Evolutionary conservation across 2,113 vertebrate species (phyloP).

Genomic region (Platichthys stellatus): DNA sequence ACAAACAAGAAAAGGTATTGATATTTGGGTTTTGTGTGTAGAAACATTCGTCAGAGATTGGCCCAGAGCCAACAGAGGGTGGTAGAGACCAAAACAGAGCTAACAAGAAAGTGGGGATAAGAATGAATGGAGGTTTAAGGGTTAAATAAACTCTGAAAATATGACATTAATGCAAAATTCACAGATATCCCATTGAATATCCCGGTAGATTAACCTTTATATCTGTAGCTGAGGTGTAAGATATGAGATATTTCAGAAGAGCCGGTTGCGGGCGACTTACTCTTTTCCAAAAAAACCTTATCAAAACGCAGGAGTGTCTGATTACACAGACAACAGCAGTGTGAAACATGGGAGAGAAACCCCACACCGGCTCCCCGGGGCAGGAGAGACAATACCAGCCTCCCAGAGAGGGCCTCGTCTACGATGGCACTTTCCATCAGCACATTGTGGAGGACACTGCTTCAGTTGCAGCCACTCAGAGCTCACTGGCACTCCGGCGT

Average conservation of each 20-base stretch:
- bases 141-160: neutral
- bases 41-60: too few relatives aligned
- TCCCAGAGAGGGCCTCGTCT: slow-evolving; percentile 43
- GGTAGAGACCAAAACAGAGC: neutral
- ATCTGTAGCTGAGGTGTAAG: slow-evolving; percentile 1
- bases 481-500: slow-evolving; percentile 17
- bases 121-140: neutral
- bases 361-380: slow-evolving; percentile 44
- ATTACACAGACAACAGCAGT: slow-evolving; percentile 63
- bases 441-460: slow-evolving; percentile 36
- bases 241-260: slow-evolving; percentile 34
- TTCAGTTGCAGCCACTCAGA: slow-evolving; percentile 37
- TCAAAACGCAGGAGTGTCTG: slow-evolving; percentile 51
- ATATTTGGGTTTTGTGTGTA: too few relatives aligned
- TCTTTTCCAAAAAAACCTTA: slow-evolving; percentile 22
- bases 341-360: slow-evolving; percentile 65
- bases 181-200: neutral
- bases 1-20: too few relatives aligned
- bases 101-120: too few relatives aligned
- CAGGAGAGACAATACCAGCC: slow-evolving; percentile 53
- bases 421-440: slow-evolving; percentile 64
- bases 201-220: neutral
- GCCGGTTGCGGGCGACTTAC: neutral
- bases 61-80: too few relatives aligned
- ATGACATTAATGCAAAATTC: slow-evolving; percentile 6